Evolutionary conservation across 2,113 vertebrate species (phyloP).

Genomic region (Gorilla gorilla): DNA sequence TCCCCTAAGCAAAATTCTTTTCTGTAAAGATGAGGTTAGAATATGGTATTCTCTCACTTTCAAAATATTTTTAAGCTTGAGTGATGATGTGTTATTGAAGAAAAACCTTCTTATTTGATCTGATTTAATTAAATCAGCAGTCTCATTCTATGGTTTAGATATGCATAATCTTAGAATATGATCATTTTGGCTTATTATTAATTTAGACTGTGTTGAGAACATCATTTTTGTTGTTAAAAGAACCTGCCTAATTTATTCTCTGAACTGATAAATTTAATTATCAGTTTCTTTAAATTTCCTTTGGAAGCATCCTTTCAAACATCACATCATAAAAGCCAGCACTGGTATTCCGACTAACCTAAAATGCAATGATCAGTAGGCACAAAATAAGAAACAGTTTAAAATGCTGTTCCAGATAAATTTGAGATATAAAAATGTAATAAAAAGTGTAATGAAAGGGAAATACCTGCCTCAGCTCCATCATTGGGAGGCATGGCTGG

Average conservation of each 20-base stretch:
- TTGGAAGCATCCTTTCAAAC: constrained; percentile 4
- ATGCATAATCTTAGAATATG: background rate
- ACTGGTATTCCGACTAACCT: background rate
- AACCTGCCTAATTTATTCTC: background rate
- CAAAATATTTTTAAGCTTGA: constrained; percentile 42
- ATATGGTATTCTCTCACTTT: background rate
- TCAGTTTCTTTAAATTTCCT: background rate
- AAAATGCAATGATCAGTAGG: constrained; percentile 13
- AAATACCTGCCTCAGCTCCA: background rate
- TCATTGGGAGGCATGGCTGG: background rate
- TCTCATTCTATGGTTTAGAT: constrained; percentile 10
- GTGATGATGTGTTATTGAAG: background rate
- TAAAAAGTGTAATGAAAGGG: background rate
- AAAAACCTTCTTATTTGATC: constrained; percentile 20
- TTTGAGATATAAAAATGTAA: background rate
- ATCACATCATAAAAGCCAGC: constrained; percentile 39
- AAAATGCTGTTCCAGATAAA: background rate
- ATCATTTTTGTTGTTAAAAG: constrained; percentile 45
- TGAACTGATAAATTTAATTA: constrained; percentile 34
- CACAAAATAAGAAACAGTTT: constrained; percentile 15
- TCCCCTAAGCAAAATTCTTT: background rate
- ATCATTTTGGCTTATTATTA: constrained; percentile 13
- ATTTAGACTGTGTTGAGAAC: constrained; percentile 15
- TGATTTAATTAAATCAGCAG: constrained; percentile 18
- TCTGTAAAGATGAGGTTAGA: background rate